A percentile compares a stretch with the other conserved stretches of the same genome.
phyloP scores from a whole-genome alignment of 2,113 vertebrate genomes.

The Struthio camelus region DNA sequence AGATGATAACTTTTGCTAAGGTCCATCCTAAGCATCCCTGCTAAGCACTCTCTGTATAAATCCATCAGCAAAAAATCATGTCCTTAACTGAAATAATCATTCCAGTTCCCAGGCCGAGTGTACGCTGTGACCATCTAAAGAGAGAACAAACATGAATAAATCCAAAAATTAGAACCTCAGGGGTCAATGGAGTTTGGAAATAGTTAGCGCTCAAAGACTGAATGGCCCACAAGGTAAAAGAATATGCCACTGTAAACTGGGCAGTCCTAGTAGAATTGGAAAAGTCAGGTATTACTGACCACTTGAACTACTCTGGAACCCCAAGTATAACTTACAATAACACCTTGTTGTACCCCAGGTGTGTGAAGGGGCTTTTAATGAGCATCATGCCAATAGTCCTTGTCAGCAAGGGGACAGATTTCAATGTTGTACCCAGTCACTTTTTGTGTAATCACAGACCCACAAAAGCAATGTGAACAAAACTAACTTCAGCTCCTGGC shows the following conservation, averaged over 20 bases:
- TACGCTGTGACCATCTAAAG: neutral
- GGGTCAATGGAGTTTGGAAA: neutral
- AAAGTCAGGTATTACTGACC: neutral
- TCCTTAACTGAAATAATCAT: neutral
- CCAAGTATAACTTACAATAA: neutral
- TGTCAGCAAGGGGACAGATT: neutral
- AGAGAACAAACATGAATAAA: neutral
- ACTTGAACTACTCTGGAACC: neutral
- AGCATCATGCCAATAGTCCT: fast-evolving
- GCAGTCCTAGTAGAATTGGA: neutral
- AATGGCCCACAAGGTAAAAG: neutral
- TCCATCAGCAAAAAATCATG: neutral
- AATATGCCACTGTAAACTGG: neutral
- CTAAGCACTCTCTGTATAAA: neutral
- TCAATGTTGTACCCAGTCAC: neutral
- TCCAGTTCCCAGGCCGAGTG: neutral
- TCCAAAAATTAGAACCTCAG: neutral
- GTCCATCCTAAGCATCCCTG: neutral
- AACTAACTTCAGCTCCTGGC: neutral
- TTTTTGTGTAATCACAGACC: neutral
- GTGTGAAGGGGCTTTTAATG: fast-evolving
- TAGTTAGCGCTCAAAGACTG: neutral
- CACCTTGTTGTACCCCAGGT: neutral
- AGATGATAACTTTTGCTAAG: neutral
- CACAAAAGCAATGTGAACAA: neutral